phyloP scores from a whole-genome alignment of 2,113 vertebrate species.

The Damaliscus lunatus region DNA sequence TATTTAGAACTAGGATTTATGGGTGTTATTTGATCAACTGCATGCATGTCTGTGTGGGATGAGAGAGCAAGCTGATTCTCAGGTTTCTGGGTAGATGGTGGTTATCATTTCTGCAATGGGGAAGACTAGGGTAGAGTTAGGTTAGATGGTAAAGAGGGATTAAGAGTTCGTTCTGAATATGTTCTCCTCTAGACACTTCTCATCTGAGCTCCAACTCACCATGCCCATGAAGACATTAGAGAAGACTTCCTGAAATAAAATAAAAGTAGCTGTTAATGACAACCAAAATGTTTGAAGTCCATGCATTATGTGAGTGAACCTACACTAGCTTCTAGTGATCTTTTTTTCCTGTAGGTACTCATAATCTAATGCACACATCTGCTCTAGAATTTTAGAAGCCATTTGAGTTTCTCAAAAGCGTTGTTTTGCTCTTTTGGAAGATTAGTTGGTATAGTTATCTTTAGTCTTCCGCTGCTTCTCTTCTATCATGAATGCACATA shows the following conservation, averaged over 20 bases:
- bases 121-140: not conserved
- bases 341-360: not conserved
- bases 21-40: not conserved
- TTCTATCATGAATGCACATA: not conserved
- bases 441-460: not conserved
- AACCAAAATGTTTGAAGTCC: not conserved
- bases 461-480: not conserved
- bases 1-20: not conserved
- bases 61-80: not conserved
- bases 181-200: not conserved
- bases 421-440: not conserved
- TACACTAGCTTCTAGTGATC: not conserved
- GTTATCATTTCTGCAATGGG: not conserved
- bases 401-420: not conserved
- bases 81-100: not conserved
- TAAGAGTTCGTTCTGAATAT: not conserved
- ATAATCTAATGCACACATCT: not conserved
- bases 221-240: not conserved
- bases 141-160: not conserved
- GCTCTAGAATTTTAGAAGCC: not conserved
- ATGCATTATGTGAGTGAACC: not conserved
- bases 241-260: not conserved
- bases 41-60: not conserved
- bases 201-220: not conserved
- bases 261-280: not conserved